These are phyloP conservation scores for Proales similis DNA, from an alignment of 1,140 invertebrate genomes.

Conservation along the genomic window DNA sequence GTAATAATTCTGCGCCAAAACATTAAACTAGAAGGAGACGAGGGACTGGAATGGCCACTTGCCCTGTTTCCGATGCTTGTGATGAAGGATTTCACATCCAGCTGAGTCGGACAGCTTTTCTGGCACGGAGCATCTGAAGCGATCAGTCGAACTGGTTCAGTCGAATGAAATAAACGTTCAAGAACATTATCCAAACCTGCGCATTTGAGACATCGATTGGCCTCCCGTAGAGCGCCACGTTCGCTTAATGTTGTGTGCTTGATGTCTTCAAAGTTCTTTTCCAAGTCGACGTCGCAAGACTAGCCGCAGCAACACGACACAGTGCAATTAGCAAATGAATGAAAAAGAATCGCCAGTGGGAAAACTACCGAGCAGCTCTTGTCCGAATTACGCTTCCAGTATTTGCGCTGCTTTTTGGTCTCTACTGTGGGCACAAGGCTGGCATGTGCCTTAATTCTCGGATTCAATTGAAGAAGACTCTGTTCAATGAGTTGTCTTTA, in stretches of 20 bases:
- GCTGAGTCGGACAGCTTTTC: conserved; percentile 91
- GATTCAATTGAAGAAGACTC: conserved; percentile 78
- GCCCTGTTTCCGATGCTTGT: conserved; percentile 90
- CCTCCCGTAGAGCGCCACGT: conserved; percentile 79
- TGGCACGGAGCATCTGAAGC: conserved; percentile 96
- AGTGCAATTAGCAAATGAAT: conserved; percentile 7
- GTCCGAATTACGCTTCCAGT: conserved; percentile 86
- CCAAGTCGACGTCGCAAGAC: conserved; percentile 62
- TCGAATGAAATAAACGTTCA: neutral
- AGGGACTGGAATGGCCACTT: no score
- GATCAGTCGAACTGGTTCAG: no score
- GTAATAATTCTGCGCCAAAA: conserved; percentile 76
- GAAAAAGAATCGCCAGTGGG: neutral
- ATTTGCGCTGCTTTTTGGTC: conserved; percentile 78
- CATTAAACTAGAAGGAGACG: neutral
- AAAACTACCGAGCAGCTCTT: conserved; percentile 16
- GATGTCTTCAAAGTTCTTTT: conserved; percentile 89
- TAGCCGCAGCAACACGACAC: conserved; percentile 45
- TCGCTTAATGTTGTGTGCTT: conserved; percentile 94
- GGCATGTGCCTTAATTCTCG: conserved; percentile 66
- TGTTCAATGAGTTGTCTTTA: conserved; percentile 47
- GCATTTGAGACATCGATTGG: conserved; percentile 83
- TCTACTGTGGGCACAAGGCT: conserved; percentile 67
- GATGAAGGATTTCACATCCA: conserved; percentile 94
- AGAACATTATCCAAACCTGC: no score